Conservation (phyloP, 2,797 vertebrate species). For the Dermochelys coriacea region DNA sequence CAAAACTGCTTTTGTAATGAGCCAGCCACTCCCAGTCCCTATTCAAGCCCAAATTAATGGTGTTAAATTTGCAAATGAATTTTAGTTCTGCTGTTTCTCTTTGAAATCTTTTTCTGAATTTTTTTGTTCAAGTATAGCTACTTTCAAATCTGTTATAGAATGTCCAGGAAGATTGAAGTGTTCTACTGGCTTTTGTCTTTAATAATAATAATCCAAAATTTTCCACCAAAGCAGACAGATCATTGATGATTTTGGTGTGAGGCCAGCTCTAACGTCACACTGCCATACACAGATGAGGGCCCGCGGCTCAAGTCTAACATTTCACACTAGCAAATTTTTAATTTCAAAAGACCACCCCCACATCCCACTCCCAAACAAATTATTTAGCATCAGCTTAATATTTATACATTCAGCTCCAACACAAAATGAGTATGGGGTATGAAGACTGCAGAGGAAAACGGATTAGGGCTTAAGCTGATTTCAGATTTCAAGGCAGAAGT, state of each 20-base stretch:
- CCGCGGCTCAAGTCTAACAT: background rate
- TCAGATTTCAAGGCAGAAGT: background rate
- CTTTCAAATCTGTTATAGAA: no score
- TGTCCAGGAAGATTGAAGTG: no score
- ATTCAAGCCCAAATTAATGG: no score
- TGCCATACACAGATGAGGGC: background rate
- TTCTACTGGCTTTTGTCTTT: no score
- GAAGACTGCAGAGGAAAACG: background rate
- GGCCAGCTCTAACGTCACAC: background rate
- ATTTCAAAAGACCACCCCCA: background rate
- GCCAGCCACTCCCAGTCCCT: no score
- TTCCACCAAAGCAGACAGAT: background rate
- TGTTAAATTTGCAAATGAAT: no score
- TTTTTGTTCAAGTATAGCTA: no score
- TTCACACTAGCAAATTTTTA: background rate
- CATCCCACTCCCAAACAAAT: background rate
- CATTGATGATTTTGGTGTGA: background rate
- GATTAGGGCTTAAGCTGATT: background rate
- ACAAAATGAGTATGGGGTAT: background rate
- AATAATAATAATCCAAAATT: no score
- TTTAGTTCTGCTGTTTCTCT: no score
- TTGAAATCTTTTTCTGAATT: no score
- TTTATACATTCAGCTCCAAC: background rate
- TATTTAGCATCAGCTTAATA: background rate
- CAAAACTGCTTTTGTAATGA: no score